Conservation (phyloP, 1,140 invertebrate genomes). For the Scylla paramamosain region DNA sequence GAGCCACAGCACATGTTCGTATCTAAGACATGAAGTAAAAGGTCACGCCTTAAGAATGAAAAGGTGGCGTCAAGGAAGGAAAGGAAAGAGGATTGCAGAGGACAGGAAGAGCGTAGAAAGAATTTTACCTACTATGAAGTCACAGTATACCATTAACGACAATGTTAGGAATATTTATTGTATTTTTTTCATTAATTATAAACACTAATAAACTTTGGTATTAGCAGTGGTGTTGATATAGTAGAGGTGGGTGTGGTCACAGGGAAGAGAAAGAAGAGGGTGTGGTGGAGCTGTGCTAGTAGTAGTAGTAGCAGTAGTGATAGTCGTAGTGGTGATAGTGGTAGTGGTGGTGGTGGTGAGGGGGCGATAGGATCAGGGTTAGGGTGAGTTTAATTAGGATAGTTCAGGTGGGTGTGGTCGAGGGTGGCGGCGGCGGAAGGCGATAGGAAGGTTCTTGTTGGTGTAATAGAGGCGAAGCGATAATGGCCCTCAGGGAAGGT, state of each 20-base stretch:
- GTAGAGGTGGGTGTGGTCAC: neutral
- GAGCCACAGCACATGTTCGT: too few species aligned
- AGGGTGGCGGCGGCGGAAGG: neutral
- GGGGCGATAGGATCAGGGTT: neutral
- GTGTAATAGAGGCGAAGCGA: slow-evolving; percentile 2
- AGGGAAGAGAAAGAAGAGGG: too few species aligned
- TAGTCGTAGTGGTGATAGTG: too few species aligned
- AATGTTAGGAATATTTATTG: neutral
- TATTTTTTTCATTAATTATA: too few species aligned
- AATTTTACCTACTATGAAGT: neutral
- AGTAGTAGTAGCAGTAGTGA: too few species aligned
- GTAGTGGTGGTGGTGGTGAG: neutral
- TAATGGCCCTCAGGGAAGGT: neutral
- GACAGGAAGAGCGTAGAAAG: neutral
- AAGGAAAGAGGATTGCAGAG: neutral
- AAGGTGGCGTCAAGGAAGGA: neutral
- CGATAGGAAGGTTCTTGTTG: neutral
- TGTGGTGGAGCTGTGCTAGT: too few species aligned
- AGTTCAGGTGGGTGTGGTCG: neutral
- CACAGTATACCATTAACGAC: neutral
- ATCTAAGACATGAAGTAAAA: neutral
- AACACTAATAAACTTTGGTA: too few species aligned
- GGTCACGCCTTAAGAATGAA: neutral
- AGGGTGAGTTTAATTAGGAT: neutral
- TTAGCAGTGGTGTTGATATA: neutral